Conservation (phyloP, 1,140 invertebrate species). For the Teleopsis dalmanni region DNA sequence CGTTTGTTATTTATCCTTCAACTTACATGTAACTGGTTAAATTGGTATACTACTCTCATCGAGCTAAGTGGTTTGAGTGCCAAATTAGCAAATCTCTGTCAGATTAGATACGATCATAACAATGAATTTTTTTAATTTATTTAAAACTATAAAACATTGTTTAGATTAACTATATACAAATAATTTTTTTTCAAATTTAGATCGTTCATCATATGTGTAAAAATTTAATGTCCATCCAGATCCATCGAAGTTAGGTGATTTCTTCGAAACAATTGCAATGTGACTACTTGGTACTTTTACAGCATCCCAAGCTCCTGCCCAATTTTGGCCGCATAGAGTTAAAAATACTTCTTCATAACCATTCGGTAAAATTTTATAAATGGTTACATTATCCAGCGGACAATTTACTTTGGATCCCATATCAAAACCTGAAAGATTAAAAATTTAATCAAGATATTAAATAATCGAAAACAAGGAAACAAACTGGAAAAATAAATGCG, state of each 20-base stretch:
- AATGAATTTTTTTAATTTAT: background rate
- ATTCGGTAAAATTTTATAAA: slow-evolving; percentile 45
- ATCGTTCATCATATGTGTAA: slow-evolving; percentile 11
- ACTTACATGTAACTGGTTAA: no score
- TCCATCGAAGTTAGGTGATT: slow-evolving; percentile 57
- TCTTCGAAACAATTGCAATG: slow-evolving; percentile 53
- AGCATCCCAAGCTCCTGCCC: background rate
- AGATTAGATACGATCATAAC: no score
- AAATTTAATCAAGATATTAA: slow-evolving; percentile 10
- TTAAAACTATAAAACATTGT: background rate
- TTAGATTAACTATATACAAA: background rate
- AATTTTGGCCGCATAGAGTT: slow-evolving; percentile 46
- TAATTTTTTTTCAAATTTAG: background rate
- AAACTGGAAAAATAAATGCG: slow-evolving; percentile 50
- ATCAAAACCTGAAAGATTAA: slow-evolving; percentile 52
- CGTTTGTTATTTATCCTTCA: no score
- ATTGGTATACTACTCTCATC: no score
- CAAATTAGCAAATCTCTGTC: no score
- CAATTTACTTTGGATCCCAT: slow-evolving; percentile 50
- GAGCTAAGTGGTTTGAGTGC: no score
- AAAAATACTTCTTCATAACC: slow-evolving; percentile 27
- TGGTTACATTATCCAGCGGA: slow-evolving; percentile 52
- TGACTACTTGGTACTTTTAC: slow-evolving; percentile 45
- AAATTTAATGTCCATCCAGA: slow-evolving; percentile 49
- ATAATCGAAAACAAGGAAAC: slow-evolving; percentile 2